Evolutionary conservation across 2,888 invertebrate species (phyloP).

Genomic region (Latheticus oryzae): DNA sequence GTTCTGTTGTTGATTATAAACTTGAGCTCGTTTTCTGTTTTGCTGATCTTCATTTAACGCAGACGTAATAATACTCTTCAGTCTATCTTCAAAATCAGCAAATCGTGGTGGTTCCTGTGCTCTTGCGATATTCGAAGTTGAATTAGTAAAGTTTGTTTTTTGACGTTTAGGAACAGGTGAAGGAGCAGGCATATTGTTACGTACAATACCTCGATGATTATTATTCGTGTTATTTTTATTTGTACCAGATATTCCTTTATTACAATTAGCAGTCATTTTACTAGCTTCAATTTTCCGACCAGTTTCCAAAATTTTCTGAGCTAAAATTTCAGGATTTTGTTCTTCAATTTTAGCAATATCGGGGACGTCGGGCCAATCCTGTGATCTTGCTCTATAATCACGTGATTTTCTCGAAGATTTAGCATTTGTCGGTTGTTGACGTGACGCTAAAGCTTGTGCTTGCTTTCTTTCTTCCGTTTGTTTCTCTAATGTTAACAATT

Average conservation of each 20-base stretch:
- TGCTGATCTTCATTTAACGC: conserved; percentile 87
- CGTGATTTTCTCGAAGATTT: conserved; percentile 71
- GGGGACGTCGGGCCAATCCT: conserved; percentile 93
- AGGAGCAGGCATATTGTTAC: conserved; percentile 62
- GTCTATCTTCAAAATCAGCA: conserved; percentile 89
- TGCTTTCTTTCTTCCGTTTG: conserved; percentile 74
- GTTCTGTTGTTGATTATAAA: conserved; percentile 40
- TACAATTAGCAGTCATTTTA: conserved; percentile 67
- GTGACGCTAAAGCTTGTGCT: conserved; percentile 55
- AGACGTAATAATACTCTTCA: conserved; percentile 87
- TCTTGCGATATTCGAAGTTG: conserved; percentile 37
- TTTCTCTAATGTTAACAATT: conserved; percentile 81
- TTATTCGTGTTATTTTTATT: conserved; percentile 44
- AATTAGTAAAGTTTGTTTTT: conserved; percentile 53
- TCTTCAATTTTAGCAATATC: conserved; percentile 92
- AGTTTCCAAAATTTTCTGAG: conserved; percentile 90
- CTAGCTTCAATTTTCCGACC: conserved; percentile 91
- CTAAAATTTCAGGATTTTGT: conserved; percentile 89
- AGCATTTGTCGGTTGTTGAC: conserved; percentile 56
- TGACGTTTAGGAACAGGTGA: conserved; percentile 59
- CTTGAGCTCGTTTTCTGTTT: conserved; percentile 65
- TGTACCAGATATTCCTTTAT: conserved; percentile 47
- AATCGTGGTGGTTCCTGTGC: conserved; percentile 85
- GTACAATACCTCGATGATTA: conserved; percentile 53
- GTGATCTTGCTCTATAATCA: conserved; percentile 83